phyloP scores from a whole-genome alignment of 2,113 vertebrate species.

The Rallus limicola region DNA sequence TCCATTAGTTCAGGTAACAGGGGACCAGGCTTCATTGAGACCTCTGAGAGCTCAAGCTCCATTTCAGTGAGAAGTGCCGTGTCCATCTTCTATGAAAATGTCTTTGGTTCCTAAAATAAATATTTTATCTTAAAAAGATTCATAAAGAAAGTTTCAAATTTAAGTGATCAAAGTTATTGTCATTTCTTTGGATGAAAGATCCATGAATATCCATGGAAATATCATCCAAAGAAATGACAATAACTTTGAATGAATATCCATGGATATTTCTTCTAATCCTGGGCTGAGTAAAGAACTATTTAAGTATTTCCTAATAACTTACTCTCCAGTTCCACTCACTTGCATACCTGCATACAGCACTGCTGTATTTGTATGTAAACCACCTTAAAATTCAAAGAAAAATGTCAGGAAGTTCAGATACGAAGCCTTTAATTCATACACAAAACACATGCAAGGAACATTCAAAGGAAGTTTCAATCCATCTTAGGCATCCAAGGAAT shows the following conservation, averaged over 20 bases:
- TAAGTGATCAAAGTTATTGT: background rate
- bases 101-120: background rate
- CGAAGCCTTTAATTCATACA: background rate
- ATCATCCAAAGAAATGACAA: no score
- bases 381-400: background rate
- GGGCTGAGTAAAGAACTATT: background rate
- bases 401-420: background rate
- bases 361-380: background rate
- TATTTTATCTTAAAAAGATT: background rate
- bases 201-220: background rate
- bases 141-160: background rate
- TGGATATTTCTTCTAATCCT: background rate
- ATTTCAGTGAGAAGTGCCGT: background rate
- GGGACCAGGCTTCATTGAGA: background rate
- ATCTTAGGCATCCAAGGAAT: background rate
- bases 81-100: background rate
- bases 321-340: background rate
- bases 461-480: background rate
- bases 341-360: background rate
- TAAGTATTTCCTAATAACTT: background rate
- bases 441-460: background rate
- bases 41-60: rapidly evolving
- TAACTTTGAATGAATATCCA: background rate
- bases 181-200: background rate
- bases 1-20: background rate